phyloP scores from a whole-genome alignment of 1,140 invertebrate species.

The Anastrepha ludens region DNA sequence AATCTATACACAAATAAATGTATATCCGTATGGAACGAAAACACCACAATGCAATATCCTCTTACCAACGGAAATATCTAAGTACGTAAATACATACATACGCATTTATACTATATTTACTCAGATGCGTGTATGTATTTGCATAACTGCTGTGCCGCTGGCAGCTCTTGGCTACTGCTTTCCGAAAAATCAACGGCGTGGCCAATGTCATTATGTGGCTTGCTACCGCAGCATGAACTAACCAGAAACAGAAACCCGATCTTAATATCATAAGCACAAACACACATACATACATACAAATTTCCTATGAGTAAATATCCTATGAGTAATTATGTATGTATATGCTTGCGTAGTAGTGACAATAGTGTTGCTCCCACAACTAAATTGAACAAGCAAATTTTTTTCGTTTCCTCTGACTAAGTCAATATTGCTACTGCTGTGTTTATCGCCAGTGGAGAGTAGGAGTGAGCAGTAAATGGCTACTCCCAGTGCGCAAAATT shows the following conservation, averaged over 20 bases:
- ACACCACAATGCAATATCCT: background rate
- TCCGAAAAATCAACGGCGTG: conserved; percentile 4
- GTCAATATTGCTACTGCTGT: conserved; percentile 28
- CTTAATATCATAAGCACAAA: background rate
- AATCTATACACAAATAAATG: background rate
- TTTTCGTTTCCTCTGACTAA: background rate
- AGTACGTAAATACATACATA: background rate
- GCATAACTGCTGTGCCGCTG: background rate
- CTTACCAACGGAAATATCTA: background rate
- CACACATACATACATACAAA: background rate
- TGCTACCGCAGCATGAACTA: background rate
- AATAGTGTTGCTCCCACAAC: background rate
- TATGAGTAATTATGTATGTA: background rate
- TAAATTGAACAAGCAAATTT: conserved; percentile 27
- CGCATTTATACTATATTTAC: no score
- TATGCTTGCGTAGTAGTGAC: background rate
- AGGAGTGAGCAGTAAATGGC: background rate
- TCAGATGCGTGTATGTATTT: background rate
- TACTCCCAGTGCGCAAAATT: background rate
- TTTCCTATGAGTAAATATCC: background rate
- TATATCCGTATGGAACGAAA: background rate
- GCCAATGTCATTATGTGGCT: conserved; percentile 29
- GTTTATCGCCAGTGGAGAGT: background rate
- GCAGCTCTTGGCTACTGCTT: background rate
- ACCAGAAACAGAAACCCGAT: background rate